Conservation (phyloP, 2,888 invertebrate species). For the Diadegma fenestrale region DNA sequence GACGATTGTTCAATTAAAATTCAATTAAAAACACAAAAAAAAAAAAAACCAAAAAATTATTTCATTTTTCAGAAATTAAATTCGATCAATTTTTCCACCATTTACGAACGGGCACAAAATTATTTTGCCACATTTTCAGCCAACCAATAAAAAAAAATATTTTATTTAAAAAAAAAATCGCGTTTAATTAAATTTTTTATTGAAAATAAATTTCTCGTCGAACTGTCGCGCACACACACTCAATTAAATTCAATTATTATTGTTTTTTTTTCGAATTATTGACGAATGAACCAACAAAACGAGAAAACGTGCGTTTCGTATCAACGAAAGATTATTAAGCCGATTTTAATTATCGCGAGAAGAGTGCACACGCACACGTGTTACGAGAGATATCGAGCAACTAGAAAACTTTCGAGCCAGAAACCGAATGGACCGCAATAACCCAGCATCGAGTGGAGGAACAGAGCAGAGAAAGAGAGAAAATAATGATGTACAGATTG, state of each 20-base stretch:
- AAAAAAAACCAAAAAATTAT: background rate
- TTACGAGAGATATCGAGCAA: slow-evolving; percentile 71
- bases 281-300: background rate
- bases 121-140: background rate
- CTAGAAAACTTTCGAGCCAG: slow-evolving; percentile 60
- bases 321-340: slow-evolving; percentile 6
- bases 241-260: background rate
- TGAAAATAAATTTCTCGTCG: background rate
- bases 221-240: background rate
- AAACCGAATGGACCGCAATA: slow-evolving; percentile 47
- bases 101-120: background rate
- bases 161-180: too few relatives aligned
- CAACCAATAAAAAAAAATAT: too few relatives aligned
- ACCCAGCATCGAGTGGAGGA: slow-evolving; percentile 43
- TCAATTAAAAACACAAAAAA: background rate
- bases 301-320: background rate
- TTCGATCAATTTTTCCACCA: background rate
- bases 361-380: slow-evolving; percentile 72
- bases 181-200: background rate
- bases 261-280: background rate
- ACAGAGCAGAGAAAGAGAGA: slow-evolving; percentile 40
- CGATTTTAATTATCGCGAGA: slow-evolving; percentile 13
- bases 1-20: background rate
- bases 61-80: background rate
- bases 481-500: slow-evolving; percentile 18